Base-by-base conservation (phyloP, 2,797 vertebrate genomes). In the Sebastiscus albofasciatus region DNA sequence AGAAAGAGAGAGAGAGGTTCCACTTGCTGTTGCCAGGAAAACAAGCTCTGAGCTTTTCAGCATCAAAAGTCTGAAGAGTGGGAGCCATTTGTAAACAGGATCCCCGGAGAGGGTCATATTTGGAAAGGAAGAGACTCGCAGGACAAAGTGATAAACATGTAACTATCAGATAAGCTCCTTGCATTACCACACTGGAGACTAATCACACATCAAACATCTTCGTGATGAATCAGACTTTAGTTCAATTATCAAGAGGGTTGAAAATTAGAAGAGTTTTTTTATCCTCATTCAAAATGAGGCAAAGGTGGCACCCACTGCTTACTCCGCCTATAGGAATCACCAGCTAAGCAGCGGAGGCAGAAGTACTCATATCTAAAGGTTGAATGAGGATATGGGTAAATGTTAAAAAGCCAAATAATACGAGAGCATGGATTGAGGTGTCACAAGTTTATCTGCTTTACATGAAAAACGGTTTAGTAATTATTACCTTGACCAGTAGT, bases 51-150 rank as follows among this genome's bases (percentile, higher is more conserved):
- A 77, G 81, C 60, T 72, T 79, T 83, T 74, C 56, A 75, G 81
- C 65, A 84, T 79, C 67, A 82, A 74, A 85, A 78, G 75, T 75
- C 65, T 80, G 72, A 64, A 54, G 70, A 87, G 77, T 26, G 66
- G 69, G 82, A 82, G 67, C 29, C 79, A 80, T 86, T 85, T 84
- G 90, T 83, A 69, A 83, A 86, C 65, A 85, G 61, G 36, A 77
- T 80, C 82, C 81, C 81, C 8, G 1, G 77, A 84, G 82, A 85
- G 74, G 70, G 31, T 82, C 74, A 31, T 81, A 77, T 86, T 87
- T 81, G 79, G 74, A 72, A 61, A 31, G 20, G 33, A 46, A 79
- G 65, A 64, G 42, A 68, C 18, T 54, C 59, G 22, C 42, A 70
- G 80, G 75, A 85, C 65, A 66, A 62, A 70, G 78, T 49, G 65